Conservation (phyloP, 2,113 vertebrate genomes). For the Sceloporus tristichus region DNA sequence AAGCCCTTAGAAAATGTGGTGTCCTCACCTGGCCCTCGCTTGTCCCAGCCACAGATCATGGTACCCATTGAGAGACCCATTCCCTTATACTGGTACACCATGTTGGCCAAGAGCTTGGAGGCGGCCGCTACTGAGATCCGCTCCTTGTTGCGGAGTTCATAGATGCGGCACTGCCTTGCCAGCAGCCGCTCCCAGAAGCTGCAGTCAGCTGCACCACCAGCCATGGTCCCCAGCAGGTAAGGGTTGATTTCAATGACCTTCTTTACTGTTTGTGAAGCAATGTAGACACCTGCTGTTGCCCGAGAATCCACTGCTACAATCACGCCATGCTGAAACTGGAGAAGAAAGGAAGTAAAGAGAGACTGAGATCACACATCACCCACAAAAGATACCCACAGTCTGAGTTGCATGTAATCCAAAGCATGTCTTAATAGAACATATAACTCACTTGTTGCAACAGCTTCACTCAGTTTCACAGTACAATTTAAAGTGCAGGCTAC, state of each 20-base stretch:
- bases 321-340: constrained; percentile 89
- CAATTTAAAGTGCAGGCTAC: too few species aligned
- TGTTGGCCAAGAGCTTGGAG: constrained; percentile 94
- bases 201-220: constrained; percentile 91
- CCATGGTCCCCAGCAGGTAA: constrained; percentile 92
- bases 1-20: neutral
- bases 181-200: constrained; percentile 93
- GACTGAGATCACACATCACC: too few species aligned
- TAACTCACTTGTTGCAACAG: too few species aligned
- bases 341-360: neutral
- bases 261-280: constrained; percentile 92
- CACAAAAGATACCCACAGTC: neutral
- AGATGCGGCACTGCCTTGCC: constrained; percentile 92
- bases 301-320: constrained; percentile 92
- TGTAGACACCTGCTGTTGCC: constrained; percentile 90
- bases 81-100: constrained; percentile 96
- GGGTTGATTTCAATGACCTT: constrained; percentile 95
- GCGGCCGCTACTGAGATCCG: constrained; percentile 92
- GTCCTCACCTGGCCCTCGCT: constrained; percentile 89
- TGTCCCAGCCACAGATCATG: constrained; percentile 97
- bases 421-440: too few species aligned
- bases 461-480: too few species aligned
- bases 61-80: constrained; percentile 96
- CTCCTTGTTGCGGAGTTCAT: constrained; percentile 94
- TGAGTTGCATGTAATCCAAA: neutral